Base-by-base conservation (phyloP, 2,113 vertebrate genomes). In the Otocyon megalotis region DNA sequence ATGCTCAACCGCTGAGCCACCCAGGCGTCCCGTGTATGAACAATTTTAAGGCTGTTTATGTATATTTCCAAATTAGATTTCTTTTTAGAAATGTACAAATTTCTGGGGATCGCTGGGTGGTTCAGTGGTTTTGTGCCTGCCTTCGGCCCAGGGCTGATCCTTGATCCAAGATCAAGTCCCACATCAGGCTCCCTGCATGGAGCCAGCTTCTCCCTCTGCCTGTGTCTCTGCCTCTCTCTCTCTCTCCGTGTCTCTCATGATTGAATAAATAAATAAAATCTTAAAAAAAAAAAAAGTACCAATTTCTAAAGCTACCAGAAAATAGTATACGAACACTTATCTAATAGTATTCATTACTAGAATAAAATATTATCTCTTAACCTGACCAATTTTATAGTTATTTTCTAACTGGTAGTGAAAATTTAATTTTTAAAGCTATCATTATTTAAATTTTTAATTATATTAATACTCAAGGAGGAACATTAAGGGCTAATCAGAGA, bases 301-400 rank as follows among this genome's bases (percentile, higher is more conserved):
- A 50, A 53, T 79, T 95, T 76, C 50, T 88, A 69, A 84, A 94
- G 92, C 24, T 97, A 48, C 7, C 17, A 91, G 48, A 85, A 95
- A 94, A 93, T 88, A 50, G 16, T 43, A 90, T 79, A 15, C 53
- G n/a, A 90, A 95, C 74, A 69, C 43, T 37, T 12, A 67, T 30
- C 4, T 54, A 95, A 58, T 0, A 65, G 8, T 5, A 94, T 13
- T 35, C 30, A 82, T 58, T 54, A 72, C n/a, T 69, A 12, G 13
- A 83, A 74, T 65, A 93, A 94, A 82, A 81, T 76, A 48, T 60
- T 85, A 74, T 92, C 95, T 96, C 30, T 90, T 79, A 84, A 90
- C 5, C 90, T 79, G 94, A 20, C 54, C 28, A 83, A 60, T 82
- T 86, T 76, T 89, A 79, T 15, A 86, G 43, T 91, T 88, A 93